These are phyloP conservation scores for Clepsis dumicolana DNA, from an alignment of 2,888 invertebrate genomes.

Conservation along the genomic window DNA sequence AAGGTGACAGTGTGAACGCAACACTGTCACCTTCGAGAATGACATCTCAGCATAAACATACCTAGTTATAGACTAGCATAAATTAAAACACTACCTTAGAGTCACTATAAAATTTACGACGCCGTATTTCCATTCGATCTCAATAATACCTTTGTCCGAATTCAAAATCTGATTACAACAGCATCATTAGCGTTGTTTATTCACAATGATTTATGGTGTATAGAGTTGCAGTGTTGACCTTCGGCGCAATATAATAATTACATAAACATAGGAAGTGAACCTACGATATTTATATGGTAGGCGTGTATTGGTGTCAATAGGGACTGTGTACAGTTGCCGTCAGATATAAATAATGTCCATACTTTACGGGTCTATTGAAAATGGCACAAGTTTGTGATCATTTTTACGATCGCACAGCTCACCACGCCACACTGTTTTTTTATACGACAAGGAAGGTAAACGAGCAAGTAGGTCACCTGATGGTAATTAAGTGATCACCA, in stretches of 20 bases:
- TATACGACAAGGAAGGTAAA: too few species aligned
- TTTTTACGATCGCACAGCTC: too few species aligned
- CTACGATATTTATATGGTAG: slow-evolving; percentile 22
- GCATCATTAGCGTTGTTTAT: slow-evolving; percentile 22
- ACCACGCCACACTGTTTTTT: too few species aligned
- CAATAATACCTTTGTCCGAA: slow-evolving; percentile 14
- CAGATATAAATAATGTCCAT: neutral
- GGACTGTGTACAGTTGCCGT: neutral
- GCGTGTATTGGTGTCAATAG: slow-evolving; percentile 19
- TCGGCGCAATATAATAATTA: slow-evolving; percentile 32
- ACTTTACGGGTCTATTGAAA: too few species aligned
- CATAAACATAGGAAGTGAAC: slow-evolving; percentile 35
- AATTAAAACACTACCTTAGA: too few species aligned
- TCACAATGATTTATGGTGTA: slow-evolving; percentile 32
- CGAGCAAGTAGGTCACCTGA: too few species aligned
- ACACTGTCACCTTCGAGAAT: too few species aligned
- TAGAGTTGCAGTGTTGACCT: slow-evolving; percentile 24
- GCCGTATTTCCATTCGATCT: neutral
- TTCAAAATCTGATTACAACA: slow-evolving; percentile 16
- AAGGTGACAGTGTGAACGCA: too few species aligned
- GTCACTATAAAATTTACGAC: neutral
- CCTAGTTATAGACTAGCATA: too few species aligned
- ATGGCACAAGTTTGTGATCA: too few species aligned
- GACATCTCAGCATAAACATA: too few species aligned
- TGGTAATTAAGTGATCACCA: too few species aligned